Evolutionary conservation across 2,113 vertebrate species (phyloP), one percentile per base, ranked within the genome.

Genomic region (Rostratula benghalensis): DNA sequence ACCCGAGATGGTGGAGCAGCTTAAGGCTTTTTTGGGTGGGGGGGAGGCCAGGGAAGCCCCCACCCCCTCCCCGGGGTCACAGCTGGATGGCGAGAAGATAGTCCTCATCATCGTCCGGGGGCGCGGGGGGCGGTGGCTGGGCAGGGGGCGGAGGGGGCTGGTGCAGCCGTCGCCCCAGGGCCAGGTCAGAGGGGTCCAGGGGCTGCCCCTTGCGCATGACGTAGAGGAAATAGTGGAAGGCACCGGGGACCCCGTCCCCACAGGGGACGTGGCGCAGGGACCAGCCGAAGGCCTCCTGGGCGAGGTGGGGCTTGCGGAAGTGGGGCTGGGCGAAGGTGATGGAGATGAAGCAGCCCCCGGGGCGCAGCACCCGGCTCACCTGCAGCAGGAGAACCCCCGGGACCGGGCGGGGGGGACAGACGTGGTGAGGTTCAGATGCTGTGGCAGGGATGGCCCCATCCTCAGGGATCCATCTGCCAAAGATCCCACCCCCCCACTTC

Each of bases 141-240:
- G 61, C 30, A 3, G 31, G 24, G 39, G 24, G 19, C 90, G 65
- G 35, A 89, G 48, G 7, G 86, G 96, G 94, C 45, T 94, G 95
- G 27, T 89, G 70, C 28, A 98, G 90, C 76, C 97, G 97, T 43
- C 87, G 95, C 84, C 98, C 98, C 78, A 98, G 87, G 20, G 94
- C 98, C 56, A 98, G 87, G 80, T 99, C 98, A 13, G 98, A 93
- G 14, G 92, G 77, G 67, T 97, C 98, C 51, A 99, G 97, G 90
- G 91, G 94, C 87, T 98, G 96, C 7, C 98, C 99, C 96, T 99
- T 99, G 83, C 97, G 98, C 97, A 99, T 98, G 24, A 98, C 81
- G 63, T 99, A 99, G 73, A 99, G 85, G 86, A 98, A 98, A 95
- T 99, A 99, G 64, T 99, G 98, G 94, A 99, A 98, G 78, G 98